Percentiles rank a stretch among this genome's conserved stretches.
These are phyloP conservation scores for Meteorus colon DNA, from an alignment of 2,888 invertebrate species.

Conservation along the genomic window DNA sequence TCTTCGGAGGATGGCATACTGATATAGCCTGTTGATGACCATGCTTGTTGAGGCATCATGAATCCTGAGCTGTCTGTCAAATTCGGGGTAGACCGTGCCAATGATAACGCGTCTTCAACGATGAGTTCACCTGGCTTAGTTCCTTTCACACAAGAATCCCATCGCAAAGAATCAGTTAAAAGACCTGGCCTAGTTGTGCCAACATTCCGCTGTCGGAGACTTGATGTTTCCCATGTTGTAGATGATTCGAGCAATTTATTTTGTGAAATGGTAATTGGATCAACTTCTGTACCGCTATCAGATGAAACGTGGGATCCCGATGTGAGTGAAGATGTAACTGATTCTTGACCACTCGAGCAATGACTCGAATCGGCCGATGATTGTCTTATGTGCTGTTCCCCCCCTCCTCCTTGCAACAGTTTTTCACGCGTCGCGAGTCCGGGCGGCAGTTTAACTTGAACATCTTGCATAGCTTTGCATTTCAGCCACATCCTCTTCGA, in stretches of 20 bases:
- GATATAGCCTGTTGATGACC: slow-evolving; percentile 68
- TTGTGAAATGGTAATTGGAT: slow-evolving; percentile 61
- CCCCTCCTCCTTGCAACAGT: slow-evolving; percentile 67
- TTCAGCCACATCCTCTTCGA: slow-evolving; percentile 76
- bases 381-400: slow-evolving; percentile 70
- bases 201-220: slow-evolving; percentile 69
- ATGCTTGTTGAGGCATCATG: slow-evolving; percentile 64
- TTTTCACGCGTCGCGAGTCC: slow-evolving; percentile 75
- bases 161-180: slow-evolving; percentile 56
- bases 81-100: slow-evolving; percentile 70
- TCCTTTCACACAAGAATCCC: slow-evolving; percentile 69
- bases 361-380: slow-evolving; percentile 76
- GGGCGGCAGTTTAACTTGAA: slow-evolving; percentile 80
- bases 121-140: slow-evolving; percentile 61
- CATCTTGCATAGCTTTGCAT: slow-evolving; percentile 80
- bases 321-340: slow-evolving; percentile 76
- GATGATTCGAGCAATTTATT: slow-evolving; percentile 65
- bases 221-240: slow-evolving; percentile 67
- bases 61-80: slow-evolving; percentile 65
- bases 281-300: slow-evolving; percentile 70
- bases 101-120: slow-evolving; percentile 62
- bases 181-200: slow-evolving; percentile 53
- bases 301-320: slow-evolving; percentile 75
- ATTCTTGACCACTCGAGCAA: slow-evolving; percentile 77
- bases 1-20: slow-evolving; percentile 69